A percentile compares a stretch with the other conserved stretches of the same genome.
These are phyloP conservation scores for Drosophila triauraria DNA, from an alignment of 1,140 invertebrate genomes.

Conservation along the genomic window DNA sequence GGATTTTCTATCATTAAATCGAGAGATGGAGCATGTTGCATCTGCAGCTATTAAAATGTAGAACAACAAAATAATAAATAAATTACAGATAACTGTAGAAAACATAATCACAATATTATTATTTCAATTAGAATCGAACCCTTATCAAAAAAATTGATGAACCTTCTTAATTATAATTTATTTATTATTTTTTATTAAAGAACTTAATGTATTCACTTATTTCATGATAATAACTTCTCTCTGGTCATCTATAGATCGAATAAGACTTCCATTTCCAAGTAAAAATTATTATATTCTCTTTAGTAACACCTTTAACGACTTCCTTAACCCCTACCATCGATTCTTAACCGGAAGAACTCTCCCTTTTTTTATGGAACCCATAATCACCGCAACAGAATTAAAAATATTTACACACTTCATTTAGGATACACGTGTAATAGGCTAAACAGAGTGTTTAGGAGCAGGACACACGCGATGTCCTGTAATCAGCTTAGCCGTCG, in stretches of 20 bases:
- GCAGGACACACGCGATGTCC: constrained; percentile 47
- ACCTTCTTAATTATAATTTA: not conserved
- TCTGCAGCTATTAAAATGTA: not conserved
- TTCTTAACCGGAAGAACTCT: constrained; percentile 1
- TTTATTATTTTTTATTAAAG: no score
- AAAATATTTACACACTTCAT: constrained; percentile 73
- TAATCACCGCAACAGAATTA: constrained; percentile 59
- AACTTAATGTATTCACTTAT: no score
- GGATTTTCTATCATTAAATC: not conserved
- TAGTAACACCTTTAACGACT: not conserved
- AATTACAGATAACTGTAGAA: no score
- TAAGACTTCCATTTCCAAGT: not conserved
- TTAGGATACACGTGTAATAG: constrained; percentile 75
- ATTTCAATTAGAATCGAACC: not conserved
- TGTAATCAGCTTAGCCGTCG: constrained; percentile 61
- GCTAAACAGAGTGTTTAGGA: constrained; percentile 65
- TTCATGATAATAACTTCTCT: no score
- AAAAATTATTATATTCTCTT: not conserved
- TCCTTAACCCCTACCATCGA: not conserved
- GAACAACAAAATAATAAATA: no score
- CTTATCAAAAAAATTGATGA: not conserved
- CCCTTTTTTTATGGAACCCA: not conserved
- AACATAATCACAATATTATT: not conserved
- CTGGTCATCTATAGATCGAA: no score
- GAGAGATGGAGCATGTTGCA: not conserved